Conservation (phyloP, 2,888 invertebrate genomes). For the Ligdia adustata region DNA sequence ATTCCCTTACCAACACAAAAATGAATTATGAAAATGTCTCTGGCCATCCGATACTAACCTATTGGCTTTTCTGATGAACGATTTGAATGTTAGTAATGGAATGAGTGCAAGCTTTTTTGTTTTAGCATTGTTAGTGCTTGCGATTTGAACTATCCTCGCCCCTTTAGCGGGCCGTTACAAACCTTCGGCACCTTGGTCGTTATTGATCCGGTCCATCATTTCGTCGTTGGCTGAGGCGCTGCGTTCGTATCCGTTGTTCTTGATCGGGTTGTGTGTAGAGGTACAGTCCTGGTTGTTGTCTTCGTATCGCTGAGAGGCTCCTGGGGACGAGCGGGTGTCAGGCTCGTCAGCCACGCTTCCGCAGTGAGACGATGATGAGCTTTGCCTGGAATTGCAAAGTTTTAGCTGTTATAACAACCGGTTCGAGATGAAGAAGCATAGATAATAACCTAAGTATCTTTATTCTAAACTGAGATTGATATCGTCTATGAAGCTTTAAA, state of each 20-base stretch:
- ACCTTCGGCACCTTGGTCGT: conserved; percentile 83
- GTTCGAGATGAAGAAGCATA: no score
- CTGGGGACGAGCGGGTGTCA: conserved; percentile 79
- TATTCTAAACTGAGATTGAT: no score
- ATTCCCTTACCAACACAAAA: no score
- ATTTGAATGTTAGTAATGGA: conserved; percentile 17
- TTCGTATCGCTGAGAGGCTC: conserved; percentile 75
- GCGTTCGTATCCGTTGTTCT: conserved; percentile 83
- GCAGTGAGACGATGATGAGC: conserved; percentile 80
- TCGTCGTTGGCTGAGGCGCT: conserved; percentile 73
- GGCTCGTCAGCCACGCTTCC: conserved; percentile 79
- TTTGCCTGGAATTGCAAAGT: conserved; percentile 78
- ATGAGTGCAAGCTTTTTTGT: conserved; percentile 18
- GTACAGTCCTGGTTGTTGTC: conserved; percentile 76
- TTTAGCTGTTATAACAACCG: no score
- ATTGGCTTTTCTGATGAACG: conserved; percentile 13
- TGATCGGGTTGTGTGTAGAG: conserved; percentile 73
- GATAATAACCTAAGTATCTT: no score
- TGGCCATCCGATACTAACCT: conserved; percentile 23
- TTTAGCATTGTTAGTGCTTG: conserved; percentile 21
- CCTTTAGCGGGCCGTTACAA: conserved; percentile 37
- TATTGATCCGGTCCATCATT: conserved; percentile 74
- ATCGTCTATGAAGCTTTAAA: no score
- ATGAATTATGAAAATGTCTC: conserved; percentile 20
- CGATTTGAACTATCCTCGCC: conserved; percentile 21